Percentiles rank a stretch among this genome's conserved stretches.
Conservation (phyloP, 1,140 invertebrate species). For the Drosophila repletoides region DNA sequence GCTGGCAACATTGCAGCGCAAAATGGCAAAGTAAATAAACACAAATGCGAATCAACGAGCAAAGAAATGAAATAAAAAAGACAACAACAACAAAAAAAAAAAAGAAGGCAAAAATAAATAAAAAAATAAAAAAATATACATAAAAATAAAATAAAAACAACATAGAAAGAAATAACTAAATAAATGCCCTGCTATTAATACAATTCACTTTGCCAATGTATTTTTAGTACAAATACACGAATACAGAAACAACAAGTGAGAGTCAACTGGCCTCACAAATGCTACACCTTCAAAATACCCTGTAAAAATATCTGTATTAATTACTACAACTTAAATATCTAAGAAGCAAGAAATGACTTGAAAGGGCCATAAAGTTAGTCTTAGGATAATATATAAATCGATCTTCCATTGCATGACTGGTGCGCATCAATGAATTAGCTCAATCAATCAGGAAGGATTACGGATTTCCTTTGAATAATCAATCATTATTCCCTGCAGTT, state of each 20-base stretch:
- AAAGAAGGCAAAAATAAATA: conserved; percentile 33
- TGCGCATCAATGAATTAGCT: too few relatives aligned
- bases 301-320: neutral
- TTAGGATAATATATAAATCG: too few relatives aligned
- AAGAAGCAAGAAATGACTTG: too few relatives aligned
- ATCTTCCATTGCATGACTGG: too few relatives aligned
- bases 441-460: too few relatives aligned
- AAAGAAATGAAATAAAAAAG: conserved; percentile 22
- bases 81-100: conserved; percentile 22
- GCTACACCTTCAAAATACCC: conserved; percentile 38
- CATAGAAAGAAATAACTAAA: conserved; percentile 70
- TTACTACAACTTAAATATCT: too few relatives aligned
- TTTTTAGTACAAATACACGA: conserved; percentile 76
- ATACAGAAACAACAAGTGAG: conserved; percentile 55
- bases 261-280: neutral
- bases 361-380: too few relatives aligned
- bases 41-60: conserved; percentile 54
- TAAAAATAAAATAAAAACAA: conserved; percentile 38
- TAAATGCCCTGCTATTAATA: conserved; percentile 82
- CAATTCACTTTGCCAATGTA: conserved; percentile 80
- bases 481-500: too few relatives aligned
- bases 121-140: conserved; percentile 23
- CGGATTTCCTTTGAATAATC: too few relatives aligned
- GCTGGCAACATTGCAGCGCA: conserved; percentile 33
- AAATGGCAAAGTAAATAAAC: conserved; percentile 80